These are phyloP conservation scores for Electrona antarctica DNA, from an alignment of 2,113 vertebrate species.

Conservation along the genomic window DNA sequence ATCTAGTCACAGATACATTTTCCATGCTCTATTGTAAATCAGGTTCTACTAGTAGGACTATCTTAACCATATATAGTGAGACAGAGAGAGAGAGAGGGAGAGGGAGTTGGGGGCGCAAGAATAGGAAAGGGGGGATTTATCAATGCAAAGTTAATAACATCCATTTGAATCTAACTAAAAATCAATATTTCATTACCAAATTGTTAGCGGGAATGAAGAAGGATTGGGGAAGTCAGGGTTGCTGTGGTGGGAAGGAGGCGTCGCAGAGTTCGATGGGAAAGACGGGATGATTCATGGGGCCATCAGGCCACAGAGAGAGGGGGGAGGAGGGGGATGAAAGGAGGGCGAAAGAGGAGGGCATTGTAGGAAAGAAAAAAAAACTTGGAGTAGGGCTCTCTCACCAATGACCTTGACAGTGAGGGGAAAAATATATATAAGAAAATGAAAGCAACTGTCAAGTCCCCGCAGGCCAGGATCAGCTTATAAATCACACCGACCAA, in stretches of 20 bases:
- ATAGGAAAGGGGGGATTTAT: slow-evolving; percentile 93
- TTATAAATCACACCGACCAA: slow-evolving; percentile 86
- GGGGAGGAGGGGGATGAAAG: slow-evolving; percentile 71
- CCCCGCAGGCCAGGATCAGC: slow-evolving; percentile 84
- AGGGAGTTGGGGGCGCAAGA: not conserved
- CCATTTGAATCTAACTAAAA: slow-evolving; percentile 99
- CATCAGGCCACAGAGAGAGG: slow-evolving; percentile 70
- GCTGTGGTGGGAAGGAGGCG: slow-evolving; percentile 90
- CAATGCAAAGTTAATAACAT: slow-evolving; percentile 99
- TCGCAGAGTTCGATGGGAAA: slow-evolving; percentile 92
- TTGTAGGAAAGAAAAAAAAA: slow-evolving; percentile 78
- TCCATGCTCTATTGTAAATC: slow-evolving; percentile 62
- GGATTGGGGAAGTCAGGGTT: slow-evolving; percentile 95
- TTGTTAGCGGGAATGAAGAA: slow-evolving; percentile 99
- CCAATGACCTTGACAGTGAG: slow-evolving; percentile 88
- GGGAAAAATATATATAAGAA: slow-evolving; percentile 81
- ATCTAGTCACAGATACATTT: slow-evolving; percentile 59
- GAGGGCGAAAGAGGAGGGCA: slow-evolving; percentile 84
- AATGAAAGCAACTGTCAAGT: slow-evolving; percentile 93
- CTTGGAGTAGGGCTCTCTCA: slow-evolving; percentile 82
- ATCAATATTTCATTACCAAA: slow-evolving; percentile 99
- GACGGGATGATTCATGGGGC: slow-evolving; percentile 99
- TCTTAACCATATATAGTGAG: slow-evolving; percentile 45
- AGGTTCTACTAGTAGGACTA: slow-evolving; percentile 61
- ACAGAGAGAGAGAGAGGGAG: slow-evolving; percentile 28